Evolutionary conservation across 2,888 invertebrate species (phyloP).

Genomic region (Carpatolechia fugitivella): DNA sequence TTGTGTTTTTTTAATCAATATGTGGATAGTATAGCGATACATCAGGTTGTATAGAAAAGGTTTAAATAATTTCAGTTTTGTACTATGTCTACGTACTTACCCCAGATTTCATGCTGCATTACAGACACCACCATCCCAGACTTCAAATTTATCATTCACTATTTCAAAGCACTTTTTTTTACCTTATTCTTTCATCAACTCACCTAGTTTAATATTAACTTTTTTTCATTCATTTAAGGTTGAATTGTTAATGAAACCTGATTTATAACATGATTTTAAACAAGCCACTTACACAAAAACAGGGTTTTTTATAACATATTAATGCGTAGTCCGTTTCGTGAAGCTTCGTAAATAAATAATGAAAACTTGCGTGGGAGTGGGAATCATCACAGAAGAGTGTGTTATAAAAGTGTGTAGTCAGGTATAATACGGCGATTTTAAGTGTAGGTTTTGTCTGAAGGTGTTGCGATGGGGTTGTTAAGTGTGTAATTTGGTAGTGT

Average conservation of each 20-base stretch:
- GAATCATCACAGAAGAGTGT: conserved; percentile 61
- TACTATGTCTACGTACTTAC: neutral
- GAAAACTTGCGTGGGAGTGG: conserved; percentile 34
- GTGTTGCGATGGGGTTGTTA: conserved; percentile 11
- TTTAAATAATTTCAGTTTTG: too few relatives aligned
- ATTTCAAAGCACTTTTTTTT: neutral
- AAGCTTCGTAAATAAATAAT: conserved; percentile 63
- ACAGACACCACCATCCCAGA: neutral
- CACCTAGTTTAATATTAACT: neutral
- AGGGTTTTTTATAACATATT: conserved; percentile 28
- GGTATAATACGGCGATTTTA: conserved; percentile 16
- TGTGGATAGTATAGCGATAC: too few relatives aligned
- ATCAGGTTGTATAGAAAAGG: too few relatives aligned
- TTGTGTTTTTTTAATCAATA: too few relatives aligned
- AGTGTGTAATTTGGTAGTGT: conserved; percentile 31
- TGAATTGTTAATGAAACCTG: neutral
- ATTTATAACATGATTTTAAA: neutral
- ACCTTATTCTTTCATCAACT: neutral
- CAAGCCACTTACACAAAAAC: conserved; percentile 9
- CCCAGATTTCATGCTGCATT: neutral
- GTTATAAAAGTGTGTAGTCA: conserved; percentile 9
- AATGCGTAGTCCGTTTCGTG: conserved; percentile 35
- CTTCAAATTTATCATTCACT: neutral
- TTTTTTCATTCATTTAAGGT: neutral
- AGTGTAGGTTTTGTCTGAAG: conserved; percentile 13